phyloP scores from a whole-genome alignment of 2,113 vertebrate genomes.

The Chamaetylas fuelleborni region DNA sequence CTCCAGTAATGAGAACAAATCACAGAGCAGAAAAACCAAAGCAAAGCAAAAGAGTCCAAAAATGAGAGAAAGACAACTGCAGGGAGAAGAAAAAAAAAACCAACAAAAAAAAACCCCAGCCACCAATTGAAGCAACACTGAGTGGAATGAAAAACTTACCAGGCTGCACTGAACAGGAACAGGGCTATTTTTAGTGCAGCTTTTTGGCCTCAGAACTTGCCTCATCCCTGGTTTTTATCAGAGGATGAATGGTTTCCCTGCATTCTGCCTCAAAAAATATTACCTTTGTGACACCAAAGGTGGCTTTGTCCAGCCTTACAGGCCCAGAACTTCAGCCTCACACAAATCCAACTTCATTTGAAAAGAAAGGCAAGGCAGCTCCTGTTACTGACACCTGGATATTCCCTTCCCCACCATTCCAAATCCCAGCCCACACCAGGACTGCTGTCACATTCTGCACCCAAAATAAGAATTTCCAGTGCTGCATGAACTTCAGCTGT shows the following conservation, averaged over 20 bases:
- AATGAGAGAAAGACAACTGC: conserved; percentile 14
- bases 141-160: conserved; percentile 4
- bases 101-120: background rate
- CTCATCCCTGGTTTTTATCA: background rate
- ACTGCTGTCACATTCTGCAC: background rate
- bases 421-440: background rate
- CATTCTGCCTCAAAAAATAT: background rate
- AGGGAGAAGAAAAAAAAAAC: background rate
- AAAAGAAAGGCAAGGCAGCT: background rate
- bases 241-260: background rate
- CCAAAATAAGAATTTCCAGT: background rate
- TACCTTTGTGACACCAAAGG: background rate
- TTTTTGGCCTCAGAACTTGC: background rate
- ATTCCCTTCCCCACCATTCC: background rate
- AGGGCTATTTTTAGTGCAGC: background rate
- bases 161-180: background rate
- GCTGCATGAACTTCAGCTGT: background rate
- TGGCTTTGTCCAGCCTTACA: background rate
- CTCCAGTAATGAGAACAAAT: conserved; percentile 72
- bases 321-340: background rate
- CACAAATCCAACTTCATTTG: background rate
- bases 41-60: conserved; percentile 31
- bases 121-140: background rate
- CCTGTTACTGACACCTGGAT: background rate
- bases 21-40: conserved; percentile 52